Percentiles rank a stretch among this genome's conserved stretches.
Evolutionary conservation across 2,113 vertebrate species (phyloP).

Genomic region (Corydoras sp.): DNA sequence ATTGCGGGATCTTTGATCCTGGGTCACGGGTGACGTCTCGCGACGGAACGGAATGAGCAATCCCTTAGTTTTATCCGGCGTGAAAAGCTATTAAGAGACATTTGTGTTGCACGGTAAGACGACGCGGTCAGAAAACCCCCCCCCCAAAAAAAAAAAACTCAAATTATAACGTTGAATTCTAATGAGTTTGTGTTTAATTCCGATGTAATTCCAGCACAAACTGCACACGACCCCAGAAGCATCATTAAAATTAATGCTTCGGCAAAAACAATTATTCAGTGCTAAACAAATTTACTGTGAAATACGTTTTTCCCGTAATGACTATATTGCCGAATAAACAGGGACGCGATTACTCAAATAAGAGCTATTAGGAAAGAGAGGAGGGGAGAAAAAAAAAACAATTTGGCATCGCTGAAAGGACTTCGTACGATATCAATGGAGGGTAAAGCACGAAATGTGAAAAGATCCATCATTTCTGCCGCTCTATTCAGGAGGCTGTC

Average conservation of each 20-base stretch:
- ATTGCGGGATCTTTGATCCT: too few species aligned
- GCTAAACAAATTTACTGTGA: slow-evolving; percentile 19
- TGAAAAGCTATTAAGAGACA: too few species aligned
- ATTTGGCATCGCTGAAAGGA: slow-evolving; percentile 8
- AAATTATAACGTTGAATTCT: background rate
- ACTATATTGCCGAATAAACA: slow-evolving; percentile 24
- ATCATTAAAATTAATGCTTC: slow-evolving; percentile 26
- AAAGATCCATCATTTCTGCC: background rate
- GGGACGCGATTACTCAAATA: background rate
- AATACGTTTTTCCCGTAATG: slow-evolving; percentile 23
- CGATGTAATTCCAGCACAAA: background rate
- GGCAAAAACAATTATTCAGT: slow-evolving; percentile 22
- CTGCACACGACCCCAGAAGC: background rate
- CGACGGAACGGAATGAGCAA: too few species aligned
- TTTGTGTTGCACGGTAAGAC: too few species aligned
- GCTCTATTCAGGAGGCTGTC: background rate
- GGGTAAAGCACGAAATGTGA: background rate
- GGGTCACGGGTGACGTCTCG: too few species aligned
- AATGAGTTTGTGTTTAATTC: background rate
- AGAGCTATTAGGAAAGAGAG: background rate
- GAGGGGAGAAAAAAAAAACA: background rate
- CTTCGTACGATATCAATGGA: background rate
- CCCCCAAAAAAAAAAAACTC: background rate
- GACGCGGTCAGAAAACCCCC: too few species aligned
- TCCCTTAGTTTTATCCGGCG: too few species aligned